These are phyloP conservation scores for Seira sanloemensis DNA, from an alignment of 2,888 invertebrate species.

Conservation along the genomic window DNA sequence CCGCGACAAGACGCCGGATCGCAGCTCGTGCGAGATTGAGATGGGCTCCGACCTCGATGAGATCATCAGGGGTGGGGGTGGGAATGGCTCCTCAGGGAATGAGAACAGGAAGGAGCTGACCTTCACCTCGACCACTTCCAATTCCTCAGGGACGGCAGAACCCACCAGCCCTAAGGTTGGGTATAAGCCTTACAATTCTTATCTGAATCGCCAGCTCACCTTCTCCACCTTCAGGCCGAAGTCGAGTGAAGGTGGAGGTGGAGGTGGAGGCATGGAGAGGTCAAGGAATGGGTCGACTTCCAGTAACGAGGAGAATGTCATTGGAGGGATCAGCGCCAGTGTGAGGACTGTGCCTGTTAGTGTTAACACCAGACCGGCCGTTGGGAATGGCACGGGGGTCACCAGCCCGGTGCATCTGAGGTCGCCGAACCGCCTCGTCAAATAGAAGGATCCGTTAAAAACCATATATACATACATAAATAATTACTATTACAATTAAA, in stretches of 20 bases:
- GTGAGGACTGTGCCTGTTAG: slow-evolving; percentile 30
- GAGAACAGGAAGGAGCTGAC: neutral
- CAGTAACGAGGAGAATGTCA: too few species aligned
- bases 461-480: too few species aligned
- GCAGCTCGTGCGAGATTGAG: slow-evolving; percentile 16
- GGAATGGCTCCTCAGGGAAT: slow-evolving; percentile 20
- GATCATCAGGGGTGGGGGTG: neutral
- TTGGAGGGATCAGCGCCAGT: slow-evolving; percentile 16
- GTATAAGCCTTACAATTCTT: slow-evolving; percentile 72
- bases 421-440: slow-evolving; percentile 55
- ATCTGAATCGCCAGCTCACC: slow-evolving; percentile 71
- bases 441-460: too few species aligned
- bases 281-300: slow-evolving; percentile 12
- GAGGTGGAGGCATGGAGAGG: slow-evolving; percentile 34
- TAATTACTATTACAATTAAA: too few species aligned
- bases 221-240: slow-evolving; percentile 72
- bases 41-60: neutral
- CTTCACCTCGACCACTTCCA: too few species aligned
- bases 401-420: slow-evolving; percentile 66
- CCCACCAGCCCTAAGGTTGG: slow-evolving; percentile 57
- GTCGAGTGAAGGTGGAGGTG: neutral
- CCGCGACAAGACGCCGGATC: slow-evolving; percentile 54
- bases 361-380: slow-evolving; percentile 24
- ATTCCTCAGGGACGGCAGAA: too few species aligned
- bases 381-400: slow-evolving; percentile 47